A percentile compares a stretch with the other conserved stretches of the same genome.
These are phyloP conservation scores for Hymenochirus boettgeri DNA, from an alignment of 2,113 vertebrate genomes.

Conservation along the genomic window DNA sequence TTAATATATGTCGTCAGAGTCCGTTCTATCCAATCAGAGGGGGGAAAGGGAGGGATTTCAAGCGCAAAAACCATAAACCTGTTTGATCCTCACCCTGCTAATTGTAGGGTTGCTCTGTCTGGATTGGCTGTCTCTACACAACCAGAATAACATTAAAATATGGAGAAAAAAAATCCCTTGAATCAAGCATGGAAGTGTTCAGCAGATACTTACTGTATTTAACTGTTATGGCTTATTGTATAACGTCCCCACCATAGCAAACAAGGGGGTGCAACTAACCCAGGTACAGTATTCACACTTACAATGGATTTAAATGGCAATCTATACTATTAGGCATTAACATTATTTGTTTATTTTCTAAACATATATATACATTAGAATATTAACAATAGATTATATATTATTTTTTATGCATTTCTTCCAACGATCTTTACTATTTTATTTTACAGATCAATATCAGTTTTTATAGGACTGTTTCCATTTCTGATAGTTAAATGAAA, in stretches of 20 bases:
- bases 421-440: no score
- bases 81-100: conserved; percentile 69
- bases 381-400: no score
- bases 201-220: conserved; percentile 61
- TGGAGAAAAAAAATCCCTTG: conserved; percentile 27
- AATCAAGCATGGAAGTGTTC: conserved; percentile 64
- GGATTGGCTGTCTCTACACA: conserved; percentile 67
- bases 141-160: conserved; percentile 69
- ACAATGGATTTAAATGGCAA: no score
- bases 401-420: no score
- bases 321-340: not conserved
- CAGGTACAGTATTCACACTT: conserved; percentile 66
- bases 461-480: no score
- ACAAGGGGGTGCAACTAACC: conserved; percentile 48
- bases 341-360: no score
- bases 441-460: no score
- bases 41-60: conserved; percentile 60
- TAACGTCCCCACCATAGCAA: not conserved
- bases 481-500: no score
- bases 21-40: conserved; percentile 63
- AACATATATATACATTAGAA: conserved; percentile 6
- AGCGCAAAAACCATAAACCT: conserved; percentile 62
- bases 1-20: conserved; percentile 87
- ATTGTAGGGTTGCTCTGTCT: conserved; percentile 65
- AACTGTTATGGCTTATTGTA: not conserved